Conservation (phyloP, 2,797 vertebrate genomes). For the Lagorchestes hirsutus region DNA sequence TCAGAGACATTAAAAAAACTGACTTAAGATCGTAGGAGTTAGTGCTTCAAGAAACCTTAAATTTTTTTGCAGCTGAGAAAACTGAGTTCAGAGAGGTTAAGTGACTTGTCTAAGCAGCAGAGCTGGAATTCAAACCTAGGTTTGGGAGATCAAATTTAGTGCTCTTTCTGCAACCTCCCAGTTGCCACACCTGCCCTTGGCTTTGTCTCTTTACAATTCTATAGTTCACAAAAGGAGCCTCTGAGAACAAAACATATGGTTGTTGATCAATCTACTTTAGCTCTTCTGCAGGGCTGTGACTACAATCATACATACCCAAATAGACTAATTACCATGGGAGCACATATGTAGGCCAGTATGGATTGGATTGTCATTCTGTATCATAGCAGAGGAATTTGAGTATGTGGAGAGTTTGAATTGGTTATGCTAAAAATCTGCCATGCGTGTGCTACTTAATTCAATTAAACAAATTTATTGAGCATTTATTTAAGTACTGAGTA, state of each 20-base stretch:
- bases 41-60: not conserved
- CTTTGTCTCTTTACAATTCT: not conserved
- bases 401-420: not conserved
- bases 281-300: not conserved
- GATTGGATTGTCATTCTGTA: not conserved
- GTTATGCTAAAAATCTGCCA: not conserved
- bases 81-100: not conserved
- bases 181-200: not conserved
- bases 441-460: not conserved
- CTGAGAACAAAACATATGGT: not conserved
- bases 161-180: not conserved
- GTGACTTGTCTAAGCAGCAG: not conserved
- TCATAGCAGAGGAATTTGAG: not conserved
- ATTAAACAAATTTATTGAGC: not conserved
- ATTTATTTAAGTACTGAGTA: not conserved
- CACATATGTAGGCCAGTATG: slow-evolving; percentile 7
- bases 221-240: not conserved
- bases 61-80: not conserved
- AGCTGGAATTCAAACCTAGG: slow-evolving; percentile 1
- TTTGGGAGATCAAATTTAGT: not conserved
- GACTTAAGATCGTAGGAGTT: not conserved
- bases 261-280: not conserved
- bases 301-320: not conserved
- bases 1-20: not conserved
- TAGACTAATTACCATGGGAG: not conserved